Evolutionary conservation across 2,797 vertebrate species (phyloP).

Genomic region (Clarias laeviceps): DNA sequence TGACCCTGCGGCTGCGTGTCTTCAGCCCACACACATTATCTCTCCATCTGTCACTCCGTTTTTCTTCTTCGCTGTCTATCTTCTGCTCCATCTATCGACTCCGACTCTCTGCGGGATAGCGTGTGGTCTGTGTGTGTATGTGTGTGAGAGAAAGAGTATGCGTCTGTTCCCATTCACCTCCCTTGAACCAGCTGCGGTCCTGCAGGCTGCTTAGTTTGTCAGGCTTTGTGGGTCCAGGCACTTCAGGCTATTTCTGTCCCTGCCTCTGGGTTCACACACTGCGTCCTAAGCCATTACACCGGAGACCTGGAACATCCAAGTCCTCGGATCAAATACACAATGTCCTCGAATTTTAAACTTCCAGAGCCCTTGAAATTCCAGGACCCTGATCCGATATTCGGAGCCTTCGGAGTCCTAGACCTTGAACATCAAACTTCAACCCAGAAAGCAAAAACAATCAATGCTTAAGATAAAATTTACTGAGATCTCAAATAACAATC

Average conservation of each 20-base stretch:
- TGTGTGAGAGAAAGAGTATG: slow-evolving; percentile 16
- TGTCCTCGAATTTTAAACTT: slow-evolving; percentile 30
- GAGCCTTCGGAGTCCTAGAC: not conserved
- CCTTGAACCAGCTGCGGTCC: slow-evolving; percentile 42
- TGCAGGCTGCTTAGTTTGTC: slow-evolving; percentile 19
- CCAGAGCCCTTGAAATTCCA: not conserved
- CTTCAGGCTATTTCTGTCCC: slow-evolving; percentile 47
- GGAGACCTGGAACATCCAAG: slow-evolving; percentile 11
- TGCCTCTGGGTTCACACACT: slow-evolving; percentile 42
- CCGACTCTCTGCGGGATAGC: slow-evolving; percentile 41
- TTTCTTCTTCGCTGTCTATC: slow-evolving; percentile 59
- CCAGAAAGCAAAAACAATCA: not conserved
- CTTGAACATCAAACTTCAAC: not conserved
- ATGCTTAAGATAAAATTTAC: not conserved
- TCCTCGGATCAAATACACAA: slow-evolving; percentile 20
- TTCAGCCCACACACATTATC: slow-evolving; percentile 59
- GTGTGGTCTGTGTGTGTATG: slow-evolving; percentile 39
- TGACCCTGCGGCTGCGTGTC: slow-evolving; percentile 52
- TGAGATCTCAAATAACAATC: not conserved
- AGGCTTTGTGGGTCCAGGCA: slow-evolving; percentile 46
- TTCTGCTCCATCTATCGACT: slow-evolving; percentile 49
- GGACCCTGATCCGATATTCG: not conserved
- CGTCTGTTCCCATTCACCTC: slow-evolving; percentile 43
- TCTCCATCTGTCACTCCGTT: slow-evolving; percentile 57
- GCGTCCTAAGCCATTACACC: slow-evolving; percentile 35